phyloP scores from a whole-genome alignment of 2,888 invertebrate species.

The Meteorus colon region DNA sequence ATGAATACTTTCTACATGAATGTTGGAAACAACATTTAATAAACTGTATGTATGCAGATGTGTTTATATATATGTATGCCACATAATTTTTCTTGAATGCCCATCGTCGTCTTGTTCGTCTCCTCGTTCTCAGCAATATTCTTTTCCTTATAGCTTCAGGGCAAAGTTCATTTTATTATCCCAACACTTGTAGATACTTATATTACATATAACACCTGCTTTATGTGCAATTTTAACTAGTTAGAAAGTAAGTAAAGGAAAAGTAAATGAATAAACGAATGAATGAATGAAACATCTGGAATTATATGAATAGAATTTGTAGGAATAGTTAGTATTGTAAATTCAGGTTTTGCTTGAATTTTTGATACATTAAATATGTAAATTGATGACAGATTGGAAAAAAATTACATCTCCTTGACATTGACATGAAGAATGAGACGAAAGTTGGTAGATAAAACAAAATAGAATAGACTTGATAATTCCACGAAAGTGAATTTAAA shows the following conservation, averaged over 20 bases:
- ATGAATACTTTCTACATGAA: slow-evolving; percentile 16
- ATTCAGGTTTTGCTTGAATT: too few relatives aligned
- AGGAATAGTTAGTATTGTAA: too few relatives aligned
- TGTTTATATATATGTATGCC: not conserved
- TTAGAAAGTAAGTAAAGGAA: not conserved
- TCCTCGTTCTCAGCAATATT: slow-evolving; percentile 47
- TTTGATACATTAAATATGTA: too few relatives aligned
- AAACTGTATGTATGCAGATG: not conserved
- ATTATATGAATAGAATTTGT: too few relatives aligned
- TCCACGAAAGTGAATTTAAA: too few relatives aligned
- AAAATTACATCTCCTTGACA: too few relatives aligned
- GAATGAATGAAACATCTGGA: too few relatives aligned
- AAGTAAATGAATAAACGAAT: not conserved
- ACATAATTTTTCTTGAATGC: slow-evolving; percentile 29
- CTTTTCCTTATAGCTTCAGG: slow-evolving; percentile 49
- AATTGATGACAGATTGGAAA: too few relatives aligned
- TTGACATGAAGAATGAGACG: too few relatives aligned
- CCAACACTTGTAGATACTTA: slow-evolving; percentile 7
- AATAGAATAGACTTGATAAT: too few relatives aligned
- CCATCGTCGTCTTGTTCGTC: slow-evolving; percentile 37
- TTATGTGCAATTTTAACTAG: not conserved
- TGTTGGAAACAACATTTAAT: not conserved
- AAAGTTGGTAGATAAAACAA: too few relatives aligned
- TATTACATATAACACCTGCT: slow-evolving; percentile 51
- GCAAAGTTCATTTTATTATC: slow-evolving; percentile 55